Evolutionary conservation across 1,140 invertebrate genomes (phyloP).

Genomic region (Palaemon carinicauda): DNA sequence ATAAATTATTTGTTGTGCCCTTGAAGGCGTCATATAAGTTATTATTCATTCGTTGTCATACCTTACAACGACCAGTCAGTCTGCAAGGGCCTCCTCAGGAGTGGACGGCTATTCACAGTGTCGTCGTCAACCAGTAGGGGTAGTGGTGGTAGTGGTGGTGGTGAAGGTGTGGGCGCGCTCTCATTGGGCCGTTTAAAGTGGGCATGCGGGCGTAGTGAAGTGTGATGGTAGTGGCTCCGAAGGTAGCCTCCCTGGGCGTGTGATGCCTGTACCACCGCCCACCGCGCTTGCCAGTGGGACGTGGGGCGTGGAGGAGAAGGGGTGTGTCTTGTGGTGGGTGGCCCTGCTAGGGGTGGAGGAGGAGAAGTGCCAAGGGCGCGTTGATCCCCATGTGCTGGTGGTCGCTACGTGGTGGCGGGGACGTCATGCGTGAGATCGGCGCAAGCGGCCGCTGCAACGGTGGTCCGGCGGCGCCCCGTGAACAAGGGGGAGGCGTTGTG

Average conservation of each 20-base stretch:
- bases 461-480: slow-evolving; percentile 38
- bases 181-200: neutral
- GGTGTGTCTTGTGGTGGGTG: slow-evolving; percentile 17
- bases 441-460: slow-evolving; percentile 51
- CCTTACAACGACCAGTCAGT: no score
- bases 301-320: slow-evolving; percentile 12
- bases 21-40: no score
- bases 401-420: slow-evolving; percentile 42
- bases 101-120: no score
- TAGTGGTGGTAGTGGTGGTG: neutral
- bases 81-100: no score
- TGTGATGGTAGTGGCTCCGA: slow-evolving; percentile 7
- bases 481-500: slow-evolving; percentile 9
- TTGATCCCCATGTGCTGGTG: slow-evolving; percentile 51
- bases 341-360: neutral
- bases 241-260: slow-evolving; percentile 16
- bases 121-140: no score
- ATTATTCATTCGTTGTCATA: no score
- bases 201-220: neutral
- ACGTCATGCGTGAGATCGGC: slow-evolving; percentile 54
- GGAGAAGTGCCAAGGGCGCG: no score
- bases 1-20: no score
- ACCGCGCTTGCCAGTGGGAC: slow-evolving; percentile 29
- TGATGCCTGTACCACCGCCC: slow-evolving; percentile 43
- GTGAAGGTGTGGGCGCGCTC: neutral